Evolutionary conservation across 30 jellyfish, hydroid and myxozoan species (phyloP).

Genomic region (Rhopilema esculentum): DNA sequence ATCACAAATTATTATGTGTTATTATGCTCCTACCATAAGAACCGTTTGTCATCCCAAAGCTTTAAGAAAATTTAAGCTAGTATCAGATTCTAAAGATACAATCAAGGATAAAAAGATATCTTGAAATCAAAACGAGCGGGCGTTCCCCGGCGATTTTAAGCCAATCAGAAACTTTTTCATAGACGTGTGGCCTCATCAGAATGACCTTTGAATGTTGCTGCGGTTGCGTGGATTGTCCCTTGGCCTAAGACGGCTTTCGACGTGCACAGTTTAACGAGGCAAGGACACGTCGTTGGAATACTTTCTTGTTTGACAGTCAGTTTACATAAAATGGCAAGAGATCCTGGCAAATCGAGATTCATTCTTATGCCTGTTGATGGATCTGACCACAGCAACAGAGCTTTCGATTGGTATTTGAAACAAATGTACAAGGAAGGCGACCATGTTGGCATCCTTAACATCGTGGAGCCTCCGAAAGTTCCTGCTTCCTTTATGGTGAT

Average conservation of each 20-base stretch:
- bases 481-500: conserved; percentile 74
- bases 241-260: conserved; percentile 12
- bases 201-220: conserved; percentile 18
- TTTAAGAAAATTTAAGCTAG: too few species aligned
- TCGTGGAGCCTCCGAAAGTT: conserved; percentile 82
- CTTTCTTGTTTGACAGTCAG: conserved; percentile 1
- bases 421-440: conserved; percentile 74
- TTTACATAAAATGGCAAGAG: conserved; percentile 32
- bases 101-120: too few species aligned
- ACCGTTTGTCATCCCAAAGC: too few species aligned
- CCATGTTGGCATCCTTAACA: conserved; percentile 70
- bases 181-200: not conserved
- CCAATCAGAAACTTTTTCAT: too few species aligned
- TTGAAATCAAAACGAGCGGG: too few species aligned
- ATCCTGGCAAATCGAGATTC: conserved; percentile 29
- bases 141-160: too few species aligned
- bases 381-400: conserved; percentile 81
- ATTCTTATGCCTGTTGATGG: conserved; percentile 77
- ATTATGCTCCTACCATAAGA: too few species aligned
- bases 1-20: too few species aligned
- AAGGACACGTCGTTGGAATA: not conserved
- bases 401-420: conserved; percentile 73
- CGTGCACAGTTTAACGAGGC: not conserved
- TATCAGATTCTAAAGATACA: too few species aligned
- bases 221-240: conserved; percentile 19